These are phyloP conservation scores for Xenentodon cancila DNA, from an alignment of 2,797 vertebrate genomes.

Conservation along the genomic window DNA sequence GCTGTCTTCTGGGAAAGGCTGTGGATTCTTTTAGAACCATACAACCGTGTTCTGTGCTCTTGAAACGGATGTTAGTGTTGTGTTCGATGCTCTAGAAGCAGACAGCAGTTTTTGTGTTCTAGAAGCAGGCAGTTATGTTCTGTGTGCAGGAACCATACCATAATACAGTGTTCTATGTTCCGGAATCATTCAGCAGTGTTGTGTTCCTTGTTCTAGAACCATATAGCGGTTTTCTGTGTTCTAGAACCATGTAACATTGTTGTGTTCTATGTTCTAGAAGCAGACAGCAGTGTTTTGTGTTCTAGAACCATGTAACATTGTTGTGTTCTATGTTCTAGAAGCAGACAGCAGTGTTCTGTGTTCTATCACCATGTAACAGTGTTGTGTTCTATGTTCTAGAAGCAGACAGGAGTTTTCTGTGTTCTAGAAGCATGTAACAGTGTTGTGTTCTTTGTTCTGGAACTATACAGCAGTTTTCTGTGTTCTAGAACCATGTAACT, in stretches of 20 bases:
- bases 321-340: slow-evolving; percentile 37
- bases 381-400: slow-evolving; percentile 82
- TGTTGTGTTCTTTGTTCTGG: slow-evolving; percentile 30
- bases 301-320: not conserved
- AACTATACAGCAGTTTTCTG: slow-evolving; percentile 11
- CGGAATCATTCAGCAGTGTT: no score
- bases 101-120: slow-evolving; percentile 36
- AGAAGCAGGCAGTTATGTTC: slow-evolving; percentile 13
- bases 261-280: slow-evolving; percentile 41
- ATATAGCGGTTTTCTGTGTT: not conserved
- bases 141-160: slow-evolving; percentile 88
- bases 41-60: not conserved
- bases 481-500: not conserved
- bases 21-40: not conserved
- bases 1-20: slow-evolving; percentile 3
- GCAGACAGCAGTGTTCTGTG: slow-evolving; percentile 68
- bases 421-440: not conserved
- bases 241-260: not conserved
- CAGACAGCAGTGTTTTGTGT: not conserved
- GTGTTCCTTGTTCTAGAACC: no score
- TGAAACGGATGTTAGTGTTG: no score
- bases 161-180: no score
- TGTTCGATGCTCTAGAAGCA: slow-evolving; percentile 47
- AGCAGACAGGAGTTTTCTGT: slow-evolving; percentile 88
- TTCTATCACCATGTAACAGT: not conserved